Evolutionary conservation across 1,140 invertebrate species (phyloP).

Genomic region (Dendroctonus valens): DNA sequence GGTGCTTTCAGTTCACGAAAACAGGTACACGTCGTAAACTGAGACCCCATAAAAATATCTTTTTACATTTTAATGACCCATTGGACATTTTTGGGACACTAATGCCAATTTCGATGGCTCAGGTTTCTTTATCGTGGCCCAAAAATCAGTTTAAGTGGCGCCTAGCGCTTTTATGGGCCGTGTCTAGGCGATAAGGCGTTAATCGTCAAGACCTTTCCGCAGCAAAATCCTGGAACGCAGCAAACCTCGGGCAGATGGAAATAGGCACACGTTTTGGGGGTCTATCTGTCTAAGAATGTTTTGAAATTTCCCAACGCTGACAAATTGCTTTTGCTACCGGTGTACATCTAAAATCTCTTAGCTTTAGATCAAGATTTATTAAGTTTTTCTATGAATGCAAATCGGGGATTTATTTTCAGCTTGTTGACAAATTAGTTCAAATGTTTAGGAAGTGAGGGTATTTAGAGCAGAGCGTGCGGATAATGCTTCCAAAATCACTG

Average conservation of each 20-base stretch:
- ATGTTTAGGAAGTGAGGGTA: slow-evolving; percentile 4
- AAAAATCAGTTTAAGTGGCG: neutral
- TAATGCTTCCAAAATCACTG: neutral
- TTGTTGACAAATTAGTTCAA: slow-evolving; percentile 20
- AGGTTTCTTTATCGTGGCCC: neutral
- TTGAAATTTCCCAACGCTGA: slow-evolving; percentile 19
- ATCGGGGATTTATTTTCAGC: slow-evolving; percentile 27
- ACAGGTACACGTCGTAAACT: too few species aligned
- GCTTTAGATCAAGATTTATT: slow-evolving; percentile 21
- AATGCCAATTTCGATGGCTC: neutral
- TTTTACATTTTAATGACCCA: neutral
- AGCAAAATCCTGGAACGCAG: slow-evolving; percentile 11
- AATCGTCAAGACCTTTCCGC: neutral
- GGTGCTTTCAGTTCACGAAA: too few species aligned
- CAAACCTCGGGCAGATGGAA: slow-evolving; percentile 5
- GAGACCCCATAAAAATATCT: too few species aligned
- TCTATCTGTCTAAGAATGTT: slow-evolving; percentile 15
- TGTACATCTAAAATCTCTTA: slow-evolving; percentile 30
- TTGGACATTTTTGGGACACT: neutral
- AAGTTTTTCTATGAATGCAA: slow-evolving; percentile 30
- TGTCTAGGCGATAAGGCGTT: neutral
- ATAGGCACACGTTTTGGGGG: slow-evolving; percentile 14
- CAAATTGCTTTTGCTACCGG: slow-evolving; percentile 17
- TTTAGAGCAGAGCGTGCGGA: neutral
- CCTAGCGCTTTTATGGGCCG: neutral